Evolutionary conservation across 2,888 invertebrate genomes (phyloP).

Genomic region (Kryphioiulus occultus): DNA sequence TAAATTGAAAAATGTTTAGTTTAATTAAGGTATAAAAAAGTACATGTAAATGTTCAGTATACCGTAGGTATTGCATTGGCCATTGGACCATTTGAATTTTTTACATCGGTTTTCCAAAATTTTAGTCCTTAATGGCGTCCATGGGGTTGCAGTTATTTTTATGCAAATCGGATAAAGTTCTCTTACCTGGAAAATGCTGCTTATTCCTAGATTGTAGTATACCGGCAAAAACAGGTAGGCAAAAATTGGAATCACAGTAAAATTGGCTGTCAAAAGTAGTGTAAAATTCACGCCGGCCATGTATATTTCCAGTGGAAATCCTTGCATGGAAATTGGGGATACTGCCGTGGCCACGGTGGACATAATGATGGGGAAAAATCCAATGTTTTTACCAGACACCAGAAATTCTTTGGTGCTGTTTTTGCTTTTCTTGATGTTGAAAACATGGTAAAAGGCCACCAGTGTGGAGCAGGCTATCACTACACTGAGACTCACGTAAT

Average conservation of each 20-base stretch:
- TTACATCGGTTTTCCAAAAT: too few species aligned
- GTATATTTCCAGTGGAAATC: constrained; percentile 44
- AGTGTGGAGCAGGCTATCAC: not conserved
- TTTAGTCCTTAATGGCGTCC: too few species aligned
- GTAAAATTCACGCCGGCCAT: constrained; percentile 39
- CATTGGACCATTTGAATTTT: too few species aligned
- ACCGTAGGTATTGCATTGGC: too few species aligned
- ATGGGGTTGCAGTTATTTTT: too few species aligned
- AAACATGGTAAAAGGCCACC: constrained; percentile 48
- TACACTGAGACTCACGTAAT: constrained; percentile 39
- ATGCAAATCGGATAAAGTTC: too few species aligned
- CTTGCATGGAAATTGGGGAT: constrained; percentile 20
- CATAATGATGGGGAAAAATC: constrained; percentile 42
- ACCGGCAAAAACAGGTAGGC: constrained; percentile 44
- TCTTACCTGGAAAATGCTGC: constrained; percentile 47
- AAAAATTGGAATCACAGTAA: not conserved
- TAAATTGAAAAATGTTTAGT: too few species aligned
- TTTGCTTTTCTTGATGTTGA: not conserved
- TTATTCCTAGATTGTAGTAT: constrained; percentile 45
- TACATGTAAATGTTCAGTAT: too few species aligned
- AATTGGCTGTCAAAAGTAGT: not conserved
- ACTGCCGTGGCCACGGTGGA: constrained; percentile 46
- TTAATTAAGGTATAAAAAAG: too few species aligned
- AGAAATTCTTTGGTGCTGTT: constrained; percentile 44
- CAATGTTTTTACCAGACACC: constrained; percentile 44